Base-by-base conservation (phyloP, 2,113 vertebrate species). In the Sinocyclocheilus rhinocerous region DNA sequence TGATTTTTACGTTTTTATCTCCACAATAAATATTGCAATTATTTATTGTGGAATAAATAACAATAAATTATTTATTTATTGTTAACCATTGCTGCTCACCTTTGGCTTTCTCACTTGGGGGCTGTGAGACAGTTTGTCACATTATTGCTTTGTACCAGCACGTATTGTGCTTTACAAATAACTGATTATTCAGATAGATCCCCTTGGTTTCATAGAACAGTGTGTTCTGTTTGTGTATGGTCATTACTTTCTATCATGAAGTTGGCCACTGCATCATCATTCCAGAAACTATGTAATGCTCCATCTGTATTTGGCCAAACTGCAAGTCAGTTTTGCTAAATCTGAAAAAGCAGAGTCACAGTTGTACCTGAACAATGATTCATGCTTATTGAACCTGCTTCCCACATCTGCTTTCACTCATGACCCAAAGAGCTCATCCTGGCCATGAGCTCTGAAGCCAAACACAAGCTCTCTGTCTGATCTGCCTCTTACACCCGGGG, bases 391-490 rank as follows among this genome's bases (percentile, higher is more conserved):
- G 50, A 83, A 57, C 65, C 48, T 39, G 45, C 48, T 72, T 26
- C 48, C 86, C 85, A 85, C 85, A 85, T 85, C 82, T 85, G 78
- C 72, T 78, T 85, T 85, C 20, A 12, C 63, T 81, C 70, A 81
- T 86, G 81, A 86, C 75, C 76, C 67, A 48, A 50, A 36, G 59
- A 63, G 57, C 67, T 86, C 50, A 81, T 83, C 65, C 67, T 84
- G 52, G 26, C 84, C 81, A 78, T 76, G 59, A 89, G 85, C 45
- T 81, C 76, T 61, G 67, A 36, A 59, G 57, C 55, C 67, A 76
- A 76, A 70, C 61, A 82, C 84, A 84, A 76, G 81, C 24, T 9
- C 82, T n/a, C 55, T 72, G 80, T 84, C 73, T 75, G 57, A 86
- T 75, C 81, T 22, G 15, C 22, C 67, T 67, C 55, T 55, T 29